Percentiles rank a stretch among this genome's conserved stretches.
phyloP scores from a whole-genome alignment of 2,797 vertebrate genomes.

The Arctocebus calabarensis region DNA sequence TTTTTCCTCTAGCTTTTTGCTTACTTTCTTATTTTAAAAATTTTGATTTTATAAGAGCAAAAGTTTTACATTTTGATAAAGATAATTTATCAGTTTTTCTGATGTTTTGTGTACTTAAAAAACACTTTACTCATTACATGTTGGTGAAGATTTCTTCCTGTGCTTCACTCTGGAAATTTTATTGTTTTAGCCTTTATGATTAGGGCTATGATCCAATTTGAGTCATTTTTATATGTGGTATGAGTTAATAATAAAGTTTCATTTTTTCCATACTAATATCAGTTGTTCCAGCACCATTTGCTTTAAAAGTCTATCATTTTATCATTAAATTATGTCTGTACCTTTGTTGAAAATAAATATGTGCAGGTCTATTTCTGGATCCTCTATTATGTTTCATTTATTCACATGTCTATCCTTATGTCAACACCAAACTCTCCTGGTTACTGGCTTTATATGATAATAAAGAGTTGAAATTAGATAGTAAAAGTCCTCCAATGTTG shows the following conservation, averaged over 20 bases:
- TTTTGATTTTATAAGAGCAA: neutral
- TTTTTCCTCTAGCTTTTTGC: neutral
- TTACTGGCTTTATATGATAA: neutral
- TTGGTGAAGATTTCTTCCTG: neutral
- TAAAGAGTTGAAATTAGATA: neutral
- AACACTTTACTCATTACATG: neutral
- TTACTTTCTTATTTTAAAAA: conserved; percentile 11
- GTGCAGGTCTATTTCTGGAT: neutral
- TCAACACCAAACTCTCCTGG: neutral
- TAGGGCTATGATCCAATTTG: neutral
- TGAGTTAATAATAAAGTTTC: neutral
- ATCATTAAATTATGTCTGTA: neutral
- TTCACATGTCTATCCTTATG: neutral
- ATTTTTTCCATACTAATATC: neutral
- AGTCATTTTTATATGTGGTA: neutral
- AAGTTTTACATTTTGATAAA: conserved; percentile 1
- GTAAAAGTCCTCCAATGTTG: neutral
- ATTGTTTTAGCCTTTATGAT: neutral
- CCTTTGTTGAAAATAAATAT: conserved; percentile 14
- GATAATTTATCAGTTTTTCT: neutral
- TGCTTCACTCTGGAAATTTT: neutral
- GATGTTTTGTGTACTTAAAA: neutral
- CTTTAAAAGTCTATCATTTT: neutral
- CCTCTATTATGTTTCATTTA: neutral
- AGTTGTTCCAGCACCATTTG: neutral